Conservation (phyloP, 2,797 vertebrate genomes). For the Acomys russatus region DNA sequence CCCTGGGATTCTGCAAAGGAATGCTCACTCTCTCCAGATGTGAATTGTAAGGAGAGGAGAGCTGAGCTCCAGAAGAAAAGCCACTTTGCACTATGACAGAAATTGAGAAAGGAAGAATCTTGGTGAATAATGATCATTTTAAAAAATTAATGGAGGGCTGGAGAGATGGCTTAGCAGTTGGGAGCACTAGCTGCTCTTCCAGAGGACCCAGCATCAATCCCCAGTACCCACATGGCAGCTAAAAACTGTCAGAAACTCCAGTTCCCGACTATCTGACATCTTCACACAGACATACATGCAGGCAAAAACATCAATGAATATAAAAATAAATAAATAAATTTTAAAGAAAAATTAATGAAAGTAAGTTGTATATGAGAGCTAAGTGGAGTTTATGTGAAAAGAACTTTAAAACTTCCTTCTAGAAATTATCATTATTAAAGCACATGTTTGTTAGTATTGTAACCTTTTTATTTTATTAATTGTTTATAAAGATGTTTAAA, state of each 20-base stretch:
- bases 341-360: neutral
- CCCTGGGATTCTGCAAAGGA: neutral
- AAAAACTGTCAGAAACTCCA: neutral
- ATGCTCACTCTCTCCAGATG: neutral
- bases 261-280: neutral
- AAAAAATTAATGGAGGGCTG: neutral
- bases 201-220: neutral
- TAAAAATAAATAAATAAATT: neutral
- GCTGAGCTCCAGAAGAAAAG: neutral
- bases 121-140: slow-evolving; percentile 19
- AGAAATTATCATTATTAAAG: neutral
- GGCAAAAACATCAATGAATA: neutral
- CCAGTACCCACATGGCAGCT: neutral
- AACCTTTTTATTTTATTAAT: neutral
- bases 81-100: neutral
- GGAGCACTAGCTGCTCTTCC: neutral
- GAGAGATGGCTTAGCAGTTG: neutral
- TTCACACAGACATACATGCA: neutral
- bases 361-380: neutral
- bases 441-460: neutral
- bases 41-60: neutral
- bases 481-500: neutral
- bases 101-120: neutral
- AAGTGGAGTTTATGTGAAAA: slow-evolving; percentile 3
- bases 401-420: neutral